Base-by-base conservation (phyloP, 2,113 vertebrate genomes). In the Bombycilla garrulus region DNA sequence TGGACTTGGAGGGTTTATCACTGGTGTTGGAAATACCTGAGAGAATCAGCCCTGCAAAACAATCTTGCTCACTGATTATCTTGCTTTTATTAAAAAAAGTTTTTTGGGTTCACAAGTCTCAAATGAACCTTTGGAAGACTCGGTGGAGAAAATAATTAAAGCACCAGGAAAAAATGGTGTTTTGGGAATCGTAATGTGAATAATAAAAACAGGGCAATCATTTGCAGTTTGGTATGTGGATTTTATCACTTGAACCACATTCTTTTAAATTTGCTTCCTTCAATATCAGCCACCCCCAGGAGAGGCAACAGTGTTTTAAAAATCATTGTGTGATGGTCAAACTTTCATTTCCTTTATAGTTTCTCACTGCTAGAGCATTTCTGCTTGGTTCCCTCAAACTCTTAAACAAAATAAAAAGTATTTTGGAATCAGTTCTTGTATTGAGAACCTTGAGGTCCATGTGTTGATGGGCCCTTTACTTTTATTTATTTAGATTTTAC, bases 121-220 rank as follows among this genome's bases (percentile, higher is more conserved):
- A 57, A 83, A 82, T 79, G 86, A 94, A 82, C 71, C 88, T 93
- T 86, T 82, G 66, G 86, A 91, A 69, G 76, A 64, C 44, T 47
- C 21, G 23, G 50, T 73, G 82, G 85, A 92, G 88, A 92, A 96
- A 94, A 90, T 94, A 97, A 97, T 93, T 94, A 97, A 96, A 96
- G 38, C 86, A 53, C 50, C 64, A 87, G 80, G 62, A 82, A 94
- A 94, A 69, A 94, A 71, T 4, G 18, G 36, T 48, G 60, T 5
- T 93, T 94, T 28, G 95, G 88, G 95, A 95, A 86, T 89, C 80
- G 9, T 64, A 82, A 70, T 54, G 44, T 73, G 71, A 95, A 82
- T 90, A 89, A 95, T 80, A 77, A 96, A 93, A 97, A 58, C 73
- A 77, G 45, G 76, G 65, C 78, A 93, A 95, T 90, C 69, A 88